These are phyloP conservation scores for Microcebus ravelobensis DNA, from an alignment of 2,113 vertebrate genomes.

Conservation along the genomic window DNA sequence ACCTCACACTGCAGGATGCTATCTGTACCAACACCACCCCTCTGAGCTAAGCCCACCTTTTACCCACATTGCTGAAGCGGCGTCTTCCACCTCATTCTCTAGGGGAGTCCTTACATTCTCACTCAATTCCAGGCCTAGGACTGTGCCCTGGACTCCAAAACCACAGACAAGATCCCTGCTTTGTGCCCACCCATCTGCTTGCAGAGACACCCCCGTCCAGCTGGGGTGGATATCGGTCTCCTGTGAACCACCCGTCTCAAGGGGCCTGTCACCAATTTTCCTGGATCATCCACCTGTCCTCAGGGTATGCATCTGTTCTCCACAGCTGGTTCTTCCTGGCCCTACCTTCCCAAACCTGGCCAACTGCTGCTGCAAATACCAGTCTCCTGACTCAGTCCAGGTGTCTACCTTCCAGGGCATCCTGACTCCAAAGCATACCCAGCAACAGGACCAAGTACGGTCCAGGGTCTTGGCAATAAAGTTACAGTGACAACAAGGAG, in stretches of 20 bases:
- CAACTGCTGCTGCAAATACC: neutral
- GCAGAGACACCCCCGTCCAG: neutral
- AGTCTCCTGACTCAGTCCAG: neutral
- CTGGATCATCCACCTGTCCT: neutral
- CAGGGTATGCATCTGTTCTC: neutral
- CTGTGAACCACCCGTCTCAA: too few relatives aligned
- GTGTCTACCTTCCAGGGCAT: neutral
- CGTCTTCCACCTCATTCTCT: neutral
- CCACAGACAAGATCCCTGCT: neutral
- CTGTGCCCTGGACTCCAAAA: neutral
- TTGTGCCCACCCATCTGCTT: neutral
- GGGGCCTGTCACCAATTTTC: neutral
- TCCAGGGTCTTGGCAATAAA: neutral
- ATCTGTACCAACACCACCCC: neutral
- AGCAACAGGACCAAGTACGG: neutral
- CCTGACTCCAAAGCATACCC: neutral
- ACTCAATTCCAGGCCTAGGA: neutral
- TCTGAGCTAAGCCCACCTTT: neutral
- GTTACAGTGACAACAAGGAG: neutral
- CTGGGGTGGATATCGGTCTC: neutral
- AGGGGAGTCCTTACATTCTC: neutral
- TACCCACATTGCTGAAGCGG: neutral
- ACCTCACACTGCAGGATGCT: neutral
- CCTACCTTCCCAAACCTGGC: neutral
- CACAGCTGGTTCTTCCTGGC: neutral